Evolutionary conservation across 2,113 vertebrate genomes (phyloP), one percentile per base, ranked within the genome.

Genomic region (Urocolius indicus): DNA sequence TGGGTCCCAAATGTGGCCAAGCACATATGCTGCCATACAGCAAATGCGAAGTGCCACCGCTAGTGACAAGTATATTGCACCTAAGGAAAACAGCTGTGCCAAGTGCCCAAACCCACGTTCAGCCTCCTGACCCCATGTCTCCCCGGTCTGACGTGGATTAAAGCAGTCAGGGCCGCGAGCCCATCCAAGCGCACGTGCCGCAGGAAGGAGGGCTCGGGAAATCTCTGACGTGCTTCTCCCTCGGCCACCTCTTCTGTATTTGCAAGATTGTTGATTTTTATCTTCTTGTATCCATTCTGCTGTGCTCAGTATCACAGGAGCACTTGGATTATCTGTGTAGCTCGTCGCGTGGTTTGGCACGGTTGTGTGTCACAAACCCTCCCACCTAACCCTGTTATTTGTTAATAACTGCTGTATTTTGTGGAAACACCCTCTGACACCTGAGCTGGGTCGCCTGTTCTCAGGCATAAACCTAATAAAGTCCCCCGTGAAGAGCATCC

Each of bases 61-160:
- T 38, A 79, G 95, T 94, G 94, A 96, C 95, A 96, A 96, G 93
- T 41, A 85, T 61, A 84, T 90, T 93, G 80, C 83, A 96, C 93
- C 95, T 92, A 84, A 95, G 94, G 95, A 94, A 87, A 96, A 90
- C 92, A 97, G 94, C 95, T 96, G 94, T 93, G 90, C 94, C 84
- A 54, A 92, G 80, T 41, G 95, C 88, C 92, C 92, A 90, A 41
- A 59, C 51, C 58, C 86, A 84, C 61, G 20, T 32, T 27, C 93
- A 69, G 69, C 94, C 94, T 92, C 68, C 73, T 20, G 94, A 96
- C 88, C 96, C 92, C 2, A 9, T 3, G 16, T 90, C 85, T 72
- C 41, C 71, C 68, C 66, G 73, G 13, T 75, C 76, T 95, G 94
- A 96, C 36, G 73, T 57, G 92, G 89, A 96, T 95, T 92, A 84